Percentiles rank a stretch among this genome's conserved stretches.
Conservation (phyloP, 2,797 vertebrate genomes). For the Perodicticus potto region DNA sequence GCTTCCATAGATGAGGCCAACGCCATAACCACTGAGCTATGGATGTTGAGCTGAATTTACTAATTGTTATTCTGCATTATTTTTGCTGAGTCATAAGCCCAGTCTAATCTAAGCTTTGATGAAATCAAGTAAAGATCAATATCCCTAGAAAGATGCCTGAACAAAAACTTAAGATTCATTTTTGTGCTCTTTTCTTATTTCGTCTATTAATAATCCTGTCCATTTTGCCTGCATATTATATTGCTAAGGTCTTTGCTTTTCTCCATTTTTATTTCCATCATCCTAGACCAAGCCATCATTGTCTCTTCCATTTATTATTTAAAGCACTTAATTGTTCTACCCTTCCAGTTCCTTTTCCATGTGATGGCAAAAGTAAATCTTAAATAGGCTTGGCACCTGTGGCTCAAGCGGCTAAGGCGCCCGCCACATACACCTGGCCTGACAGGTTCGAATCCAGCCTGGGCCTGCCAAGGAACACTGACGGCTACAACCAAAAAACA, state of each 20-base stretch:
- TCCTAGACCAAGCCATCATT: neutral
- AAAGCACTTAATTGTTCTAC: neutral
- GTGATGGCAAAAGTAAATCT: neutral
- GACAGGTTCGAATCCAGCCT: too few species aligned
- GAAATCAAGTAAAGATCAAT: neutral
- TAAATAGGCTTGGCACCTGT: too few species aligned
- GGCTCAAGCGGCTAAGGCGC: too few species aligned
- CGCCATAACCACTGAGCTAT: too few species aligned
- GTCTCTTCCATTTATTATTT: neutral
- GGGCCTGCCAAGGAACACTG: too few species aligned
- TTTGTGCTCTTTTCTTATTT: neutral
- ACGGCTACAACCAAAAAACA: too few species aligned
- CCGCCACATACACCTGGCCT: too few species aligned
- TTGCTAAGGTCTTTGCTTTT: neutral
- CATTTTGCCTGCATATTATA: neutral
- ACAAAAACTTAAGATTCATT: neutral
- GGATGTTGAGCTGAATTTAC: too few species aligned
- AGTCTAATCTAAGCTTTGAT: neutral
- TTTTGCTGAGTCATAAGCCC: neutral
- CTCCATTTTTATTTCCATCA: neutral
- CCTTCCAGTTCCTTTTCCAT: neutral
- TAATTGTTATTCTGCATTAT: neutral
- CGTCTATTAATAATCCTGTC: neutral
- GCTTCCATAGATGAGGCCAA: too few species aligned
- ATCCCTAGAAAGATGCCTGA: constrained; percentile 19